These are phyloP conservation scores for Hylaeus volcanicus DNA, from an alignment of 1,140 invertebrate species.

Conservation along the genomic window DNA sequence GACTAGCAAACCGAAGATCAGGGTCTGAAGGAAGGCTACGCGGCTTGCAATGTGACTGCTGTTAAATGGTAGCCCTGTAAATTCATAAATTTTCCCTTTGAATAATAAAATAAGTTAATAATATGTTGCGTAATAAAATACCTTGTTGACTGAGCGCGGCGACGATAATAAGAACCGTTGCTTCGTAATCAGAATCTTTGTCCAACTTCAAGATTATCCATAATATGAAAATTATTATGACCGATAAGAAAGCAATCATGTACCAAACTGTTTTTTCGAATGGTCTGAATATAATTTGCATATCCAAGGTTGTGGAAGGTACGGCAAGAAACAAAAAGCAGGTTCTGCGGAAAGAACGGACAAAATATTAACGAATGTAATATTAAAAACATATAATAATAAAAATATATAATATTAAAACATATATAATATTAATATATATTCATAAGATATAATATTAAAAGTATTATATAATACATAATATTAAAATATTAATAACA, in stretches of 20 bases:
- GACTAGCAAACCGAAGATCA: constrained; percentile 53
- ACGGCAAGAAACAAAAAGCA: constrained; percentile 65
- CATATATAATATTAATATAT: too few relatives aligned
- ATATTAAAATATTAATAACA: too few relatives aligned
- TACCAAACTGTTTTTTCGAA: constrained; percentile 55
- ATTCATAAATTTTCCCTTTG: background rate
- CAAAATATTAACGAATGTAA: background rate
- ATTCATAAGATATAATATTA: too few relatives aligned
- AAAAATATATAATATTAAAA: background rate
- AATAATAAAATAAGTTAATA: background rate
- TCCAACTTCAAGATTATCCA: constrained; percentile 41
- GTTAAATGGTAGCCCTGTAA: constrained; percentile 37
- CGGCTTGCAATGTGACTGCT: constrained; percentile 41
- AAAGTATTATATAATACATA: background rate
- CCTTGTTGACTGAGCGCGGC: constrained; percentile 70
- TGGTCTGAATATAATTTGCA: constrained; percentile 50
- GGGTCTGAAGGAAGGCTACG: constrained; percentile 44
- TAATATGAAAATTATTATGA: constrained; percentile 25
- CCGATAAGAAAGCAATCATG: constrained; percentile 20
- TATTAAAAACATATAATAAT: background rate
- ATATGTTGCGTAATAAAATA: constrained; percentile 16
- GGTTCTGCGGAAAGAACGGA: constrained; percentile 44
- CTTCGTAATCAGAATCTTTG: constrained; percentile 2
- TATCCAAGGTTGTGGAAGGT: constrained; percentile 41
- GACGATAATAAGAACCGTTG: constrained; percentile 45